Percentiles rank a stretch among this genome's conserved stretches.
Conservation (phyloP, 1,140 invertebrate genomes). For the Meloidogyne hapla region DNA sequence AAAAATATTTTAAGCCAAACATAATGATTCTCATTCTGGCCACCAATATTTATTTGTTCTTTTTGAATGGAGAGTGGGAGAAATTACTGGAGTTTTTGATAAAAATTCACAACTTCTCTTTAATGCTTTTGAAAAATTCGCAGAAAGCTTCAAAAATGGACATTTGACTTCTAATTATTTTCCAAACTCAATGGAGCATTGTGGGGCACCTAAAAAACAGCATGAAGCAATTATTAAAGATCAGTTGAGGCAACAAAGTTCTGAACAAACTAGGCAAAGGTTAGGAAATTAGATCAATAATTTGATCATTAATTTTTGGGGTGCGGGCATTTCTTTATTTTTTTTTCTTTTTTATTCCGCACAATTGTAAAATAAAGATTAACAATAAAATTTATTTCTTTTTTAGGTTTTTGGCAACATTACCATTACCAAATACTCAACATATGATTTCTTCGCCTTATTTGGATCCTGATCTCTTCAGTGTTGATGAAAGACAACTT, state of each 20-base stretch:
- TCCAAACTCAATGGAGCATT: conserved; percentile 50
- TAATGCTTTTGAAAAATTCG: conserved; percentile 39
- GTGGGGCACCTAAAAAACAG: conserved; percentile 28
- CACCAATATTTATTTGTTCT: conserved; percentile 44
- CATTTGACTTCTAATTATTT: conserved; percentile 29
- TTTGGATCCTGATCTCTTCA: conserved; percentile 46
- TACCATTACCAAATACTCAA: conserved; percentile 29
- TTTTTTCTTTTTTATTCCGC: not conserved
- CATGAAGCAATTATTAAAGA: conserved; percentile 25
- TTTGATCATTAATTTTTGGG: no score
- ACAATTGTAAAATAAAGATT: conserved; percentile 5
- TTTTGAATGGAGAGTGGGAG: conserved; percentile 41
- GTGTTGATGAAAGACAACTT: conserved; percentile 33
- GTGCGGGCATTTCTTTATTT: no score
- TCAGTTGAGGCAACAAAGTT: not conserved
- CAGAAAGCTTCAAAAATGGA: conserved; percentile 32
- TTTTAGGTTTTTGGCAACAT: conserved; percentile 34
- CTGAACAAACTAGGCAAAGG: conserved; percentile 12
- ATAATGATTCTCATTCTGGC: conserved; percentile 13
- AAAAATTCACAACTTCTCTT: conserved; percentile 36
- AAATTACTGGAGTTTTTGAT: conserved; percentile 35
- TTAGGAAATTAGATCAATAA: conserved; percentile 39
- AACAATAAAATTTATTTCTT: not conserved
- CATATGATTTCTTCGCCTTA: conserved; percentile 42
- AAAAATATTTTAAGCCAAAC: not conserved